Percentiles rank a stretch among this genome's conserved stretches.
Evolutionary conservation across 2,113 vertebrate species (phyloP).

Genomic region (Caracal caracal): DNA sequence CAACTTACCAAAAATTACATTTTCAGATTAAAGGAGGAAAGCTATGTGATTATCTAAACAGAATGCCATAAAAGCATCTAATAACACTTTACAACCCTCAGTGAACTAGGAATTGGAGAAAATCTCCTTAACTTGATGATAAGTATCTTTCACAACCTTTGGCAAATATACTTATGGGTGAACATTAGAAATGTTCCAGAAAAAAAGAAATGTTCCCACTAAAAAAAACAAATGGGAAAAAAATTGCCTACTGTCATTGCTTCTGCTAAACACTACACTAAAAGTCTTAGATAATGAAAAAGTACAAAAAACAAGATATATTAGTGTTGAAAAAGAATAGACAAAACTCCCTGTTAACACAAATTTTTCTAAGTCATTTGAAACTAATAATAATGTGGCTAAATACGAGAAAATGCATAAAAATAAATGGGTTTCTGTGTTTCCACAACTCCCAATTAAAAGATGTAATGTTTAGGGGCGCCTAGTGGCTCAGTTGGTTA

Average conservation of each 20-base stretch:
- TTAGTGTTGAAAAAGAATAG: not conserved
- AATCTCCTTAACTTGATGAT: not conserved
- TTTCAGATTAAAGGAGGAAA: not conserved
- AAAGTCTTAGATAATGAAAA: not conserved
- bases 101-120: not conserved
- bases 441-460: not conserved
- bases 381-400: not conserved
- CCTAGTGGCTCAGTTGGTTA: too few species aligned
- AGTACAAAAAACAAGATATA: not conserved
- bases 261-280: not conserved
- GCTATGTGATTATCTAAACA: not conserved
- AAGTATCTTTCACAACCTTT: not conserved
- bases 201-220: not conserved
- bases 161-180: not conserved
- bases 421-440: not conserved
- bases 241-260: not conserved
- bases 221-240: not conserved
- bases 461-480: not conserved
- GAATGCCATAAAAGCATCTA: not conserved
- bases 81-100: not conserved
- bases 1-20: constrained; percentile 7
- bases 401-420: constrained; percentile 22
- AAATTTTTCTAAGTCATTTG: not conserved
- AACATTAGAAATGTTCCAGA: not conserved
- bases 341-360: not conserved